These are phyloP conservation scores for Apogon hyalosoma DNA, from an alignment of 2,797 vertebrate species.

Conservation along the genomic window DNA sequence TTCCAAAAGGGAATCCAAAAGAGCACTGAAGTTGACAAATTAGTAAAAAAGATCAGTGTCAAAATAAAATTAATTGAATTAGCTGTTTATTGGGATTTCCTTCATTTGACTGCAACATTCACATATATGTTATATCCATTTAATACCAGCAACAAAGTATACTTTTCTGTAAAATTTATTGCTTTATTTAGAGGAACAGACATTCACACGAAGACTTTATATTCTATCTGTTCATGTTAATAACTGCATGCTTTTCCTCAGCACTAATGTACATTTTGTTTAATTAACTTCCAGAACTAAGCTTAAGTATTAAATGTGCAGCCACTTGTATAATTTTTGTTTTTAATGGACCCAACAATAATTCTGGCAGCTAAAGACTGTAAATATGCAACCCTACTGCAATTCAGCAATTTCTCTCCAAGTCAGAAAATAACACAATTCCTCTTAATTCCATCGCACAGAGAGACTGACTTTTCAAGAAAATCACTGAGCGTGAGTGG, in stretches of 20 bases:
- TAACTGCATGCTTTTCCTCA: slow-evolving; percentile 16
- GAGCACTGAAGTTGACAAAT: neutral
- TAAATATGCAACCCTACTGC: slow-evolving; percentile 26
- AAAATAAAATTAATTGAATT: too few species aligned
- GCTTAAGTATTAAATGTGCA: slow-evolving; percentile 32
- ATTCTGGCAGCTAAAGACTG: slow-evolving; percentile 33
- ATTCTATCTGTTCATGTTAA: slow-evolving; percentile 14
- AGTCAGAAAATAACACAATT: slow-evolving; percentile 46
- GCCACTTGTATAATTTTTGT: slow-evolving; percentile 24
- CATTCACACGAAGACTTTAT: slow-evolving; percentile 10
- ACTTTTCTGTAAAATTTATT: too few species aligned
- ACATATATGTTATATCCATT: too few species aligned
- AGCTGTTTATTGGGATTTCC: too few species aligned
- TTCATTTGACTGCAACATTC: too few species aligned
- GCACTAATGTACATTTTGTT: slow-evolving; percentile 11
- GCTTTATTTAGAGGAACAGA: neutral
- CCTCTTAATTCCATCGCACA: slow-evolving; percentile 42
- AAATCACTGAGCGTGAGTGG: neutral
- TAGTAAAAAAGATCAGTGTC: too few species aligned
- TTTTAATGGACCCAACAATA: slow-evolving; percentile 5
- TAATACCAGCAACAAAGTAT: too few species aligned
- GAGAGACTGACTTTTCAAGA: slow-evolving; percentile 1
- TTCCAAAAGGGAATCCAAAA: neutral
- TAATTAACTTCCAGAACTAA: slow-evolving; percentile 29
- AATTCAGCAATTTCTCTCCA: slow-evolving; percentile 46